A percentile compares a stretch with the other conserved stretches of the same genome.
phyloP scores from a whole-genome alignment of 2,797 vertebrate genomes.

The Masticophis lateralis region DNA sequence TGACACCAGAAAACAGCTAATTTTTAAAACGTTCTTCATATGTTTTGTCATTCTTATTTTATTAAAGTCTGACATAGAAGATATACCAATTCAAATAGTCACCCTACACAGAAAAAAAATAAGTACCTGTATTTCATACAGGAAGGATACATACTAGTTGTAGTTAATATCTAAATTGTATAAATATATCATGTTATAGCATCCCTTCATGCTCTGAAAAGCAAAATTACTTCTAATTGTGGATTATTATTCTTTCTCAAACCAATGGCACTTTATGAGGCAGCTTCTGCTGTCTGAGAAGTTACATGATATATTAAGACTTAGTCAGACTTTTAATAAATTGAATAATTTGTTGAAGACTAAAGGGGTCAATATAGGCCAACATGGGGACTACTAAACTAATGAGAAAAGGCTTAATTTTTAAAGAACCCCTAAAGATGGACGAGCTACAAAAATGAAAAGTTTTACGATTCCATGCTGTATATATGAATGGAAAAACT shows the following conservation, averaged over 20 bases:
- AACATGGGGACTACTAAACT: not conserved
- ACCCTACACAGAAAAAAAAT: not conserved
- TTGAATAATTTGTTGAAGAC: not conserved
- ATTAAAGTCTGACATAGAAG: not conserved
- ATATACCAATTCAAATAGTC: not conserved
- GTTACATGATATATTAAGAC: not conserved
- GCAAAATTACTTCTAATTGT: not conserved
- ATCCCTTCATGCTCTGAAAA: not conserved
- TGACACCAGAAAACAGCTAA: not conserved
- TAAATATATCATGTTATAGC: not conserved
- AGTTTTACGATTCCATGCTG: not conserved
- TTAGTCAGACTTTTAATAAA: not conserved
- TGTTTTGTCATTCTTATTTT: not conserved
- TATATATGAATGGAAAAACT: not conserved
- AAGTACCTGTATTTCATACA: not conserved
- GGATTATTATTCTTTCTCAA: not conserved
- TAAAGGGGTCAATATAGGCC: not conserved
- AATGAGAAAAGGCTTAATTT: not conserved
- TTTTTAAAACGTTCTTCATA: not conserved
- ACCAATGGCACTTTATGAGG: not conserved
- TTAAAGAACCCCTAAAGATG: not conserved
- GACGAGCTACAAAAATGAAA: not conserved
- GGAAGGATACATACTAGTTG: not conserved
- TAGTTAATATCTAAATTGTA: not conserved
- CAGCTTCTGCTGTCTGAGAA: not conserved